Percentiles rank a stretch among this genome's conserved stretches.
phyloP scores from a whole-genome alignment of 2,797 vertebrate genomes.

The Trachops cirrhosus region DNA sequence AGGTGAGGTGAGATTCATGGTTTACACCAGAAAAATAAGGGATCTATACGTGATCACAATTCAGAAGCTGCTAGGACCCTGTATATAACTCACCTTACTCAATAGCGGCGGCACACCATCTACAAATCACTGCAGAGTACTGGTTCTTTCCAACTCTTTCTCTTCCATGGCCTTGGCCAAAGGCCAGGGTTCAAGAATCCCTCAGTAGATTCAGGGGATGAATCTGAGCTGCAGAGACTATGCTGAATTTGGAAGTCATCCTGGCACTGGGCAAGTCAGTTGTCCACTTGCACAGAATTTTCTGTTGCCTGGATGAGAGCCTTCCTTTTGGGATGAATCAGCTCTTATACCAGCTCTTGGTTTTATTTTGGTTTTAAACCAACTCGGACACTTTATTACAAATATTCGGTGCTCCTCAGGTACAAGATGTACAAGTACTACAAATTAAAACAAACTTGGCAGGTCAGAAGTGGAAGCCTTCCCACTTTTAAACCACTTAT shows the following conservation, averaged over 20 bases:
- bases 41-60: neutral
- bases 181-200: neutral
- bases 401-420: slow-evolving; percentile 33
- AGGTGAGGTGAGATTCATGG: neutral
- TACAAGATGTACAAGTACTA: slow-evolving; percentile 61
- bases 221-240: neutral
- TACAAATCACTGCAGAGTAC: slow-evolving; percentile 3
- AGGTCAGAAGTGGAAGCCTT: slow-evolving; percentile 34
- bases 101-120: neutral
- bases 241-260: neutral
- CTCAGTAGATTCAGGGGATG: neutral
- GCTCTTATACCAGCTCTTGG: neutral
- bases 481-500: slow-evolving; percentile 1
- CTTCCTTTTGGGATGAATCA: neutral
- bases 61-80: neutral
- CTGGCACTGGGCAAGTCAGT: neutral
- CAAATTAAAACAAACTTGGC: slow-evolving; percentile 58
- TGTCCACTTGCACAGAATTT: neutral
- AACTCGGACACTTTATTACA: slow-evolving; percentile 40
- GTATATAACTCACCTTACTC: neutral
- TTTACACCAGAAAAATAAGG: neutral
- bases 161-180: slow-evolving; percentile 21
- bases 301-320: neutral
- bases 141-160: neutral
- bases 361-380: slow-evolving; percentile 52